Base-by-base conservation (phyloP, 2,888 invertebrate genomes). In the Pammene aurita region DNA sequence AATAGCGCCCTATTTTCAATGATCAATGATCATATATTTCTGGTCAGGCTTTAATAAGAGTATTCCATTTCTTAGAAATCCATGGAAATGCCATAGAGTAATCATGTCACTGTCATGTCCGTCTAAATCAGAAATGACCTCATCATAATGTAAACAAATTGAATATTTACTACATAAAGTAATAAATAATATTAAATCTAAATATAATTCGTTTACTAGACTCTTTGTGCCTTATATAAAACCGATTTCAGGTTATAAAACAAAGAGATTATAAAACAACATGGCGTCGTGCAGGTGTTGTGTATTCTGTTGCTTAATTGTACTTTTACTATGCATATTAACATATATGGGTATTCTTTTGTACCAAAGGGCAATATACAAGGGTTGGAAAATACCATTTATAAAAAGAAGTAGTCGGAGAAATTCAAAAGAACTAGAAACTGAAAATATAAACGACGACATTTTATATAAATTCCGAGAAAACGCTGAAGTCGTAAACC, bases 391-490 rank as follows among this genome's bases (percentile, higher is more conserved):
- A 4, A 16, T 7, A 44, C 0, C 11, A 26, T 26, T 26, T 4
- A 26, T 26, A 26, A 4, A 4, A 1, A 26, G 4, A 26, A 26
- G 26, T 26, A 4, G 4, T 26, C 26, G 26, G 26, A 26, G 26
- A 26, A 26, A 26, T 2, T 26, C 26, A 2, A 26, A 26, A 26
- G 26, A 26, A 26, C 26, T 4, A 60, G 34, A 60, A 46, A 10
- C n/a, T 34, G 58, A 60, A 34, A 5, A 35, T 10, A 4, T 35
- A 14, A 14, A 60, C 34, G 54, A 54, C 6, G 7, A 34, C 0
- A 35, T 60, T 35, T 60, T 60, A 35, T 14, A 60, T 35, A 48
- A 34, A 35, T 60, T 60, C 35, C 60, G 46, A 14, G 34, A 60
- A 60, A 60, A 16, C 14, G 60, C 46, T 14, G 16, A 46, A 11